These are phyloP conservation scores for Philopotamus ludificatus DNA, from an alignment of 1,140 invertebrate genomes.

Conservation along the genomic window DNA sequence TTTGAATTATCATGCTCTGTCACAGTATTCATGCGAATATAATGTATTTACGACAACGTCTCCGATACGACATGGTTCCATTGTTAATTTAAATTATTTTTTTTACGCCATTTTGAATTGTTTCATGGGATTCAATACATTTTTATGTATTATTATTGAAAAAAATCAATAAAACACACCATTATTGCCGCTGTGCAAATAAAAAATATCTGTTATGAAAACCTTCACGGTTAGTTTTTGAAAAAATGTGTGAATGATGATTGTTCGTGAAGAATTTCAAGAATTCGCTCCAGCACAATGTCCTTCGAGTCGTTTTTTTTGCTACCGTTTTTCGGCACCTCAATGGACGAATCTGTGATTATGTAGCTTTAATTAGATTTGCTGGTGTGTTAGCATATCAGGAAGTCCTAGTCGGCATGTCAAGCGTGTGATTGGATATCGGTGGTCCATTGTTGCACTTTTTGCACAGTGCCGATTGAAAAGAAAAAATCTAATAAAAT, in stretches of 20 bases:
- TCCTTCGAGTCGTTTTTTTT: slow-evolving; percentile 8
- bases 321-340: slow-evolving; percentile 1
- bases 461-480: neutral
- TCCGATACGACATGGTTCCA: neutral
- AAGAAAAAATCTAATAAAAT: no score
- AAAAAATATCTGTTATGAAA: neutral
- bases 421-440: slow-evolving; percentile 32
- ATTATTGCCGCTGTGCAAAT: no score
- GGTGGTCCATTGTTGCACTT: slow-evolving; percentile 32
- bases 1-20: slow-evolving; percentile 8
- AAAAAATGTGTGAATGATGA: neutral
- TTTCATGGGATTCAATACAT: no score
- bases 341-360: slow-evolving; percentile 12
- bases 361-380: slow-evolving; percentile 35
- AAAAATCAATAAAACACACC: no score
- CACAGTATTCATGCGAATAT: slow-evolving; percentile 2
- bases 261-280: neutral
- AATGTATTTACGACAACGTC: slow-evolving; percentile 18
- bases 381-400: slow-evolving; percentile 30
- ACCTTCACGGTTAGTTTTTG: neutral
- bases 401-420: slow-evolving; percentile 7
- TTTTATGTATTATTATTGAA: no score
- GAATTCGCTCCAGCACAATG: neutral
- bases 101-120: neutral
- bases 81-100: no score